Conservation (phyloP, 1,140 invertebrate genomes). For the Saccostrea glomerata region DNA sequence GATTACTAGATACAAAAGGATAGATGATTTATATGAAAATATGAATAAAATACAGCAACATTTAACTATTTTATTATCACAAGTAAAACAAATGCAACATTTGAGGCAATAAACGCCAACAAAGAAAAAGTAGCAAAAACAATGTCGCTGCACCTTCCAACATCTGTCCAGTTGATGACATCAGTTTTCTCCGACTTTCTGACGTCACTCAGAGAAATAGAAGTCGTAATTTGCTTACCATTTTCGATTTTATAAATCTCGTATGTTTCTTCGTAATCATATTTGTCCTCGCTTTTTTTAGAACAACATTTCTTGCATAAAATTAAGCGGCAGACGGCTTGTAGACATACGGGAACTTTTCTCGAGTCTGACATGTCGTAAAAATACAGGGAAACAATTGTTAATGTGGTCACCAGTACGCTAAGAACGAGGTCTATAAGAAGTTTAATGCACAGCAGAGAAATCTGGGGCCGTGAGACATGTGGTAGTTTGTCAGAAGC, state of each 20-base stretch:
- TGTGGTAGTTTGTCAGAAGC: constrained; percentile 34
- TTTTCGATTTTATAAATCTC: not conserved
- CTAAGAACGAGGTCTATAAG: constrained; percentile 40
- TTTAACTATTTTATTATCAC: not conserved
- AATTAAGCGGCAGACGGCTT: not conserved
- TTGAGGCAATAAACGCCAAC: constrained; percentile 17
- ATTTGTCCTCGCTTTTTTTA: not conserved
- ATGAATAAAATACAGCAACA: no score
- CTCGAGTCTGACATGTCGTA: constrained; percentile 26
- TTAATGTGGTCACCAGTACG: constrained; percentile 26
- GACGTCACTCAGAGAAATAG: not conserved
- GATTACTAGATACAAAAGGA: no score
- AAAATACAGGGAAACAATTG: constrained; percentile 27
- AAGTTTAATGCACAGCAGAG: constrained; percentile 38
- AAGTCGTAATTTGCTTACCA: not conserved
- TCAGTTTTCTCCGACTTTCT: not conserved
- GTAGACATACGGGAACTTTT: not conserved
- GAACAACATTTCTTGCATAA: not conserved
- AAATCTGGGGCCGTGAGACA: constrained; percentile 30
- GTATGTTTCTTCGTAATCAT: constrained; percentile 15
- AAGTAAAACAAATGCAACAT: constrained; percentile 18
- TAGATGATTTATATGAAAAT: no score
- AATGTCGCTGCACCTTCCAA: not conserved
- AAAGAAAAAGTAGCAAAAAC: constrained; percentile 11
- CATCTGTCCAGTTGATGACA: constrained; percentile 5